Conservation (phyloP, 2,113 vertebrate species). For the Microtus oregoni region DNA sequence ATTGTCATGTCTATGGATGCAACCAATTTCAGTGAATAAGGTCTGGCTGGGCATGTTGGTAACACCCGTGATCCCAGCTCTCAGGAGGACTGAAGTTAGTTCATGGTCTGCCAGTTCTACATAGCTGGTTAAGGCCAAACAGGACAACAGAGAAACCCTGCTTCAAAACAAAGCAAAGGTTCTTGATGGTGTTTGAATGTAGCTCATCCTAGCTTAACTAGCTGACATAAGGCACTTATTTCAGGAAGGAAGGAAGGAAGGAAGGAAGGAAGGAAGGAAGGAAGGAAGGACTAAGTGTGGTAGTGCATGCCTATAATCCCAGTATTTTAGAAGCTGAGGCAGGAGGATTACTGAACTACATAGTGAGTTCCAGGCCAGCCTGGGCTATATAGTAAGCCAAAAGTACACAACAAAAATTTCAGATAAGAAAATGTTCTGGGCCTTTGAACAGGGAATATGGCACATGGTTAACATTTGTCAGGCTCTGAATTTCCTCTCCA, state of each 20-base stretch:
- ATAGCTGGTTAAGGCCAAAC: not conserved
- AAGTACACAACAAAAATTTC: not conserved
- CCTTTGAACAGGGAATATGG: not conserved
- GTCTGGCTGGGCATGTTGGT: not conserved
- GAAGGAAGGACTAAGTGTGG: not conserved
- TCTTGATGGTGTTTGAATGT: not conserved
- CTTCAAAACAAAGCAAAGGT: not conserved
- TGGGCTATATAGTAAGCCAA: not conserved
- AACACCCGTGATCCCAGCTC: not conserved
- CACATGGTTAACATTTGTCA: not conserved
- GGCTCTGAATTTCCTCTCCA: not conserved
- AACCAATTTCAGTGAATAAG: conserved; percentile 39
- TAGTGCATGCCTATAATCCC: not conserved
- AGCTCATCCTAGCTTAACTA: not conserved
- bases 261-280: not conserved
- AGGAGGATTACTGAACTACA: not conserved
- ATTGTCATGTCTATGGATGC: not conserved
- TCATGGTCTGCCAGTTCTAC: not conserved
- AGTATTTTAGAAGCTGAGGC: not conserved
- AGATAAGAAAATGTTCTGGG: not conserved
- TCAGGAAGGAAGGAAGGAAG: not conserved
- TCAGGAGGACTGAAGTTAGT: not conserved
- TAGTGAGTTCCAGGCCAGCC: not conserved
- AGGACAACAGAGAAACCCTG: not conserved
- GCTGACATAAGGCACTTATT: not conserved